Percentiles rank a stretch among this genome's conserved stretches.
Conservation (phyloP, 2,888 invertebrate genomes). For the Druceiella hillmani region DNA sequence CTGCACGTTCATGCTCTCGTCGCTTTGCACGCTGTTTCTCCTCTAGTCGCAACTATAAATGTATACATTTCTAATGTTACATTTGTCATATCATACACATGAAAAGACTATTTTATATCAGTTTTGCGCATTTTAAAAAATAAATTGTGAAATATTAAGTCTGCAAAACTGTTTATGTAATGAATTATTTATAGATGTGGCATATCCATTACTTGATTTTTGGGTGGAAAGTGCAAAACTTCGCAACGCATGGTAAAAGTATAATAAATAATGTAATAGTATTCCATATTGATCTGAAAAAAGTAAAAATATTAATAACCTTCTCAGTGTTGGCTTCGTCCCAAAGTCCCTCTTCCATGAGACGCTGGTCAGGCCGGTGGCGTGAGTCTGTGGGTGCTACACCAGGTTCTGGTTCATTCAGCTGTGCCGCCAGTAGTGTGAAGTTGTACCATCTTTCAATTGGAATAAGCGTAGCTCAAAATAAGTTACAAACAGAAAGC, state of each 20-base stretch:
- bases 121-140: too few species aligned
- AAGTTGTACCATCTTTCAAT: conserved; percentile 79
- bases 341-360: conserved; percentile 95
- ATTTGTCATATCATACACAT: background rate
- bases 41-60: conserved; percentile 59
- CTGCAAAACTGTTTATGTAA: too few species aligned
- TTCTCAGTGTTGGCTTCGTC: conserved; percentile 87
- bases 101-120: conserved; percentile 2
- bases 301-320: conserved; percentile 34
- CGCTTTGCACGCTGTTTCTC: conserved; percentile 89
- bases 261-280: too few species aligned
- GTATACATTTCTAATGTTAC: background rate
- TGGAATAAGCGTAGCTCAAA: too few species aligned
- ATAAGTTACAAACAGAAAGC: too few species aligned
- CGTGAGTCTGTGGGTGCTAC: conserved; percentile 95
- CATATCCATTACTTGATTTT: too few species aligned
- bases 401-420: conserved; percentile 90
- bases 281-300: too few species aligned
- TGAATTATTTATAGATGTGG: too few species aligned
- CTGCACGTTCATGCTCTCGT: conserved; percentile 71
- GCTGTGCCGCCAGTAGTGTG: conserved; percentile 89
- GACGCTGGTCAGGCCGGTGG: conserved; percentile 89
- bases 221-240: too few species aligned
- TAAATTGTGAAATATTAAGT: too few species aligned
- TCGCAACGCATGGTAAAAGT: too few species aligned